Evolutionary conservation across 2,797 vertebrate species (phyloP).

Genomic region (Hylomyscus alleni): DNA sequence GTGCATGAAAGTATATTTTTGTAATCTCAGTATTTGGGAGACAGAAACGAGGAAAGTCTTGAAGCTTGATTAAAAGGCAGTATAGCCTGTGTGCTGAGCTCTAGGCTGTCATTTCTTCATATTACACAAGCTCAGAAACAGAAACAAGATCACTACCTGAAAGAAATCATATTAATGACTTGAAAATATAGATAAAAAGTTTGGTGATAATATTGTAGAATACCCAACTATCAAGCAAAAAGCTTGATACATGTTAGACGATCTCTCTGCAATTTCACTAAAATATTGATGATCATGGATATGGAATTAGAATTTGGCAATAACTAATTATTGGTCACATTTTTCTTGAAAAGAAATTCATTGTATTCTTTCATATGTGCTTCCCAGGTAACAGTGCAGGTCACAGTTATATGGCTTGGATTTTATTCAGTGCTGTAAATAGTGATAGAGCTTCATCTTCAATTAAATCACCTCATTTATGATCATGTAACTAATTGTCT

Average conservation of each 20-base stretch:
- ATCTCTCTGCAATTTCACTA: fast-evolving
- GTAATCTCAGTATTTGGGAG: background rate
- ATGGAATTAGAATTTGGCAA: background rate
- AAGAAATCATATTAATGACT: background rate
- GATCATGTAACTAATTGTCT: background rate
- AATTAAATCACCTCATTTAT: background rate
- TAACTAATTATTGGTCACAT: background rate
- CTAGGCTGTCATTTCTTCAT: background rate
- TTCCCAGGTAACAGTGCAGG: background rate
- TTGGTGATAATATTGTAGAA: background rate
- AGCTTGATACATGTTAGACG: background rate
- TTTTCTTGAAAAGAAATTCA: background rate
- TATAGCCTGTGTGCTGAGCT: background rate
- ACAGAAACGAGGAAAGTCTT: background rate
- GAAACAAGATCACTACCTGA: background rate
- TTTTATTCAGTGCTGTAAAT: background rate
- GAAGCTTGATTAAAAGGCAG: background rate
- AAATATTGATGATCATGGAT: background rate
- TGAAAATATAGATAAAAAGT: background rate
- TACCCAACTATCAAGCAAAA: background rate
- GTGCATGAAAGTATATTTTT: too few species aligned
- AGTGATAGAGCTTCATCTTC: background rate
- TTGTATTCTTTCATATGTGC: background rate
- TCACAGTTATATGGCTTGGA: background rate
- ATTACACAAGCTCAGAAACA: background rate